Conservation (phyloP, 2,888 invertebrate genomes). For the Junonia oenone region DNA sequence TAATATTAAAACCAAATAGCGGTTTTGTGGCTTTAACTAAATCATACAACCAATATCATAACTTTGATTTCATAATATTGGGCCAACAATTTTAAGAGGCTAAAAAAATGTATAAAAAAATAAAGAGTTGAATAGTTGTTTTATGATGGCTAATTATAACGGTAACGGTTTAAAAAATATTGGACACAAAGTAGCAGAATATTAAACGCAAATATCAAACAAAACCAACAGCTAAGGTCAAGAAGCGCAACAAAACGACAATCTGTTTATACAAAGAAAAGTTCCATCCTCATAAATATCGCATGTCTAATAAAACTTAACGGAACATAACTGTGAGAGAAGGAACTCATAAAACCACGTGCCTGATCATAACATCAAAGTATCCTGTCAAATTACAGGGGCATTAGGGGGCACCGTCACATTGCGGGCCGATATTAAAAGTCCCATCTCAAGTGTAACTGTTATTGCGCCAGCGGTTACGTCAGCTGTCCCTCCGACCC, state of each 20-base stretch:
- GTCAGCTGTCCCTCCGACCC: conserved; percentile 23
- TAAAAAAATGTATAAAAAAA: no score
- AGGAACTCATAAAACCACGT: conserved; percentile 3
- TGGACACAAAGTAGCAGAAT: no score
- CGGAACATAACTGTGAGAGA: not conserved
- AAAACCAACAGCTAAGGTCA: no score
- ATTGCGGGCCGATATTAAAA: conserved; percentile 26
- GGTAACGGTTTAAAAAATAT: no score
- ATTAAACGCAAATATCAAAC: no score
- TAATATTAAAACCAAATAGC: not conserved
- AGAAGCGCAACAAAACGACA: no score
- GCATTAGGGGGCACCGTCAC: conserved; percentile 22
- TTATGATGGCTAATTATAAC: no score
- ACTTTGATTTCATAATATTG: no score
- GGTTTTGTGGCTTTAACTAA: not conserved
- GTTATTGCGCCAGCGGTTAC: conserved; percentile 22
- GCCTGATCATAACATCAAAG: conserved; percentile 21
- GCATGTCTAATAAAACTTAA: not conserved
- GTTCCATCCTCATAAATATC: not conserved
- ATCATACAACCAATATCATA: not conserved
- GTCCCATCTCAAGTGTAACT: conserved; percentile 16
- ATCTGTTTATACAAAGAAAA: not conserved
- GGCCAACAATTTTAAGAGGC: no score
- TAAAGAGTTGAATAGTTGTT: no score
- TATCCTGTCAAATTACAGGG: conserved; percentile 25